Evolutionary conservation across 2,113 vertebrate species (phyloP), one percentile per base, ranked within the genome.

Genomic region (Orientallactaga bullata): DNA sequence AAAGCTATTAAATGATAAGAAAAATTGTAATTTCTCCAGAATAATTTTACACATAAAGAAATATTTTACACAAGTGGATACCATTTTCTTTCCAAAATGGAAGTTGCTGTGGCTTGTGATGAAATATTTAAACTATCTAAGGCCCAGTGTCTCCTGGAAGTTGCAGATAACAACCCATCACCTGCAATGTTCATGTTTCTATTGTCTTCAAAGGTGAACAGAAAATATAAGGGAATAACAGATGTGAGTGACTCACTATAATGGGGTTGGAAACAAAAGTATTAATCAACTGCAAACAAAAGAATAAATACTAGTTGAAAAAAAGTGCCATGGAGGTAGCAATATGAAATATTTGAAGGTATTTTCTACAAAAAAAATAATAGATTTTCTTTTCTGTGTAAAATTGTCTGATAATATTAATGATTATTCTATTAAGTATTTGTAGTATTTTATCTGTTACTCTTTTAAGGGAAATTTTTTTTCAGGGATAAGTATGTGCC

Each of bases 1-100:
- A 32, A 81, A 72, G 79, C 93, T 96, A 97, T 96, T 96, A 96
- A 97, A 91, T 97, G 96, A 97, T 96, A 97, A 96, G 26, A 28
- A 81, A 97, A 95, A 96, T 90, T 87, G 65, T 85, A 96, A 97
- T 96, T 97, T 96, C 83, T 95, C 47, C 51, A 88, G 92, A 95
- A 96, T 96, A 96, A 96, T 79, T 97, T 94, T 96, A 87, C 68
- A 94, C 17, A 79, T 89, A 87, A 72, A 90, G 68, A 96, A 96
- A 91, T 94, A 82, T 32, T 30, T 89, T 91, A 7, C 66, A 85
- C 37, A 95, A 95, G 71, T 95, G 65, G 61, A 92, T 68, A 39
- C 72, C 85, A 10, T 58, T 42, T 94, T 97, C 87, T 91, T 93
- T 60, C 66, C 10, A 58, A 89, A 94, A 89, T 88, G 15, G 42